Percentiles rank a stretch among this genome's conserved stretches.
These are phyloP conservation scores for Brachionus calyciflorus DNA, from an alignment of 1,140 invertebrate genomes.

Conservation along the genomic window DNA sequence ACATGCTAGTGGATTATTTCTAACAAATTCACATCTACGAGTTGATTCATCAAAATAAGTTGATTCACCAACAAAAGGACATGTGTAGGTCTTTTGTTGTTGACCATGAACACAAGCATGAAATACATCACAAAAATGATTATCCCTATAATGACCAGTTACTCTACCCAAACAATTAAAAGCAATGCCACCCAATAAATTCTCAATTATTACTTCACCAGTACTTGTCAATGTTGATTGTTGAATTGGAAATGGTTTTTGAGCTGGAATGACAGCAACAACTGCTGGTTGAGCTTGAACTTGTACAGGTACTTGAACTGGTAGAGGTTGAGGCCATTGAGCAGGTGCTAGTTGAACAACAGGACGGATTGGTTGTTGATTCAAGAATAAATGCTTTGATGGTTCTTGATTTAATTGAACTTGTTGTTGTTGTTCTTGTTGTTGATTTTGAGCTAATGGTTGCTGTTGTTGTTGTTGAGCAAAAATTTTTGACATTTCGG, in stretches of 20 bases:
- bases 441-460: background rate
- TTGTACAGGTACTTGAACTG: background rate
- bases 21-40: constrained; percentile 22
- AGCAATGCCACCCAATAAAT: constrained; percentile 29
- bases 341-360: no score
- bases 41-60: constrained; percentile 45
- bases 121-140: constrained; percentile 45
- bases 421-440: background rate
- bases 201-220: constrained; percentile 32
- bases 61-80: constrained; percentile 35
- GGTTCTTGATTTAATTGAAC: background rate
- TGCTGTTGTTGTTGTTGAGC: no score
- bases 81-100: constrained; percentile 13
- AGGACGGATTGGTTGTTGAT: background rate
- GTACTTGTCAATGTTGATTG: background rate
- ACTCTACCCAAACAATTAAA: constrained; percentile 23
- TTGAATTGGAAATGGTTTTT: background rate
- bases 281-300: background rate
- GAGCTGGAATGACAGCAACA: background rate
- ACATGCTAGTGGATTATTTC: constrained; percentile 23
- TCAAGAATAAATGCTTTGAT: background rate
- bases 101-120: constrained; percentile 44
- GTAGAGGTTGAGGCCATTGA: background rate
- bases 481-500: no score
- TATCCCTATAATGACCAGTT: constrained; percentile 22